phyloP scores from a whole-genome alignment of 2,888 invertebrate species.

The Norana najaformis region DNA sequence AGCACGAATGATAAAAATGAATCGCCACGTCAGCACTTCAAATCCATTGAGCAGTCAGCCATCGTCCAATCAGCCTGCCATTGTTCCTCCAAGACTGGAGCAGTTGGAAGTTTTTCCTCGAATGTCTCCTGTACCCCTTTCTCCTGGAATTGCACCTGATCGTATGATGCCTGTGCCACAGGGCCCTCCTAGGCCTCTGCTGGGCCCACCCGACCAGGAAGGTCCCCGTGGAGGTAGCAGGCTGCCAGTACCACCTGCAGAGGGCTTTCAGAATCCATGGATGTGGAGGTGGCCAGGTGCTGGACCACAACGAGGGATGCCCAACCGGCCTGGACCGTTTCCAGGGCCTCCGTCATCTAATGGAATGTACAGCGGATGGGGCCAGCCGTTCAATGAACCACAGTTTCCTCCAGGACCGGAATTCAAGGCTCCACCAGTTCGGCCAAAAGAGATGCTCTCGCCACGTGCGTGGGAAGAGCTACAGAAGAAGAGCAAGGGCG shows the following conservation, averaged over 20 bases:
- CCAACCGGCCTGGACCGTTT: neutral
- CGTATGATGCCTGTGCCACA: neutral
- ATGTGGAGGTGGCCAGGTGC: slow-evolving; percentile 1
- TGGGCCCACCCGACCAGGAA: neutral
- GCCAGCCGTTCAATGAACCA: neutral
- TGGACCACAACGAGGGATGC: neutral
- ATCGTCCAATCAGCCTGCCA: neutral
- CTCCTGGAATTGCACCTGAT: neutral
- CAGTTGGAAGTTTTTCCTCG: neutral
- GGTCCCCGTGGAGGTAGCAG: neutral
- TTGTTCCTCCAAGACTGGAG: neutral
- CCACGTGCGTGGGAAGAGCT: neutral
- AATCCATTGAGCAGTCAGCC: neutral
- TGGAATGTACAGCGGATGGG: neutral
- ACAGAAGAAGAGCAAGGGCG: neutral
- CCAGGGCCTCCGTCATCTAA: neutral
- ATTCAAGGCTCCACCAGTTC: neutral
- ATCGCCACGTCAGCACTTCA: neutral
- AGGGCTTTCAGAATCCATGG: slow-evolving; percentile 6
- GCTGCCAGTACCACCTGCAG: neutral
- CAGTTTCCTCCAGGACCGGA: neutral
- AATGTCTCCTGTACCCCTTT: neutral
- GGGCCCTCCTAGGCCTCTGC: neutral
- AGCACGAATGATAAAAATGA: slow-evolving; percentile 24
- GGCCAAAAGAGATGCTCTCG: slow-evolving; percentile 2